Evolutionary conservation across 2,113 vertebrate genomes (phyloP), one percentile per base, ranked within the genome.

Genomic region (Siniperca chuatsi): DNA sequence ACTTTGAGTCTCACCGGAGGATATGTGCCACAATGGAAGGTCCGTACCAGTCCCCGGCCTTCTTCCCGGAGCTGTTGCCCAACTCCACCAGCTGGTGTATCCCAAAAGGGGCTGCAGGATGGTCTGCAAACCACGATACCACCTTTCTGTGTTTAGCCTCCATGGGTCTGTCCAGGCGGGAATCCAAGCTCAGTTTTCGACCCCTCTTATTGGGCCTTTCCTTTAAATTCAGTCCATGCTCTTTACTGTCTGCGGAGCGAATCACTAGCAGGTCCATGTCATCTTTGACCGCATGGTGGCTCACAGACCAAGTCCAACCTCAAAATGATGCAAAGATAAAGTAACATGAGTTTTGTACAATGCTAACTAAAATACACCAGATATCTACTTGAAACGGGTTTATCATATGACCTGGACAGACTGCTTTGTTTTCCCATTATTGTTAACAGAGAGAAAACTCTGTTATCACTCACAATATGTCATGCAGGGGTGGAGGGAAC

Each of bases 1-100:
- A 25, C 21, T 9, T 70, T 33, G 44, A 10, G n/a, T 73, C 96
- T 97, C 90, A 98, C 97, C 96, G 93, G 64, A 98, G 93, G 72
- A 98, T 97, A 87, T 98, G 97, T 0, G 97, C 96, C 0, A 92
- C 96, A 6, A 97, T 95, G 44, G 97, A 96, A 0, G 97, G 97
- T 4, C 98, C 97, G 8, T 98, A 98, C 98, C 98, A 98, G 93
- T 98, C 97, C 0, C 98, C 98, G 0, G 97, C 97, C 80, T 94
- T 97, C 92, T 97, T 97, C 88, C 97, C 97, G 0, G 95, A 96
- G 80, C 94, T 95, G 83, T 83, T 92, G 0, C 97, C 97, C 6
- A 97, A 82, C 65, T 96, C 95, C 70, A 98, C 97, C 68, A 98
- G 90, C 57, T 79, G 92, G 82, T 98, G 97, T 12, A 98, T 94